phyloP scores from a whole-genome alignment of 1,140 invertebrate genomes.

The Drosophila bipectinata region DNA sequence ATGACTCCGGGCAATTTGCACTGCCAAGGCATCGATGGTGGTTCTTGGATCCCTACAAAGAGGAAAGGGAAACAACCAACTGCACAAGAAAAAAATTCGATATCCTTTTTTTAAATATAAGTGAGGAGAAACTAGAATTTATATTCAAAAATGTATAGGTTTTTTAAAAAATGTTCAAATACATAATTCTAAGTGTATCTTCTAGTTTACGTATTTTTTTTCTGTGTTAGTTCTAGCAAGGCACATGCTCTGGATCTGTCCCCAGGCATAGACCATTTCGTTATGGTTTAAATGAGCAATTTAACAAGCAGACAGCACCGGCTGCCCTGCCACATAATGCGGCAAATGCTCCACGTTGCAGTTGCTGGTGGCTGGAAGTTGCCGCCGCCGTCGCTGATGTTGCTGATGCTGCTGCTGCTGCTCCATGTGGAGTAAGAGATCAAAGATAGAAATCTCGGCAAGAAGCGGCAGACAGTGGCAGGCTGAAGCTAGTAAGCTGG shows the following conservation, averaged over 20 bases:
- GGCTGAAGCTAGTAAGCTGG: conserved; percentile 55
- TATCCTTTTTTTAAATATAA: neutral
- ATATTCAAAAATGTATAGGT: no score
- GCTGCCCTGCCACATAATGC: conserved; percentile 53
- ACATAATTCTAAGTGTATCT: neutral
- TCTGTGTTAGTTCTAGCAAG: conserved; percentile 64
- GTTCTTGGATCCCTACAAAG: conserved; percentile 1
- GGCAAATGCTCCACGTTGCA: conserved; percentile 38
- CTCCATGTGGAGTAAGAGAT: conserved; percentile 78
- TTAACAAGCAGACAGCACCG: conserved; percentile 76
- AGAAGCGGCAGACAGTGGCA: conserved; percentile 81
- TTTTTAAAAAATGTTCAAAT: no score
- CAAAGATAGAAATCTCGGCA: conserved; percentile 80
- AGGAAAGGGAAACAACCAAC: conserved; percentile 34
- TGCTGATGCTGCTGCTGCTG: conserved; percentile 37
- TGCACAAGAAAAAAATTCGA: conserved; percentile 5
- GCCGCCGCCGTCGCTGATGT: conserved; percentile 22
- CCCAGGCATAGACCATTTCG: conserved; percentile 61
- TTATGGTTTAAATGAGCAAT: conserved; percentile 81
- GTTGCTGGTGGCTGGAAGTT: conserved; percentile 14
- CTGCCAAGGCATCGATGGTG: conserved; percentile 23
- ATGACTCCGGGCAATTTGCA: conserved; percentile 71
- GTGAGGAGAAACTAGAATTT: no score
- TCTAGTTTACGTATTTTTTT: neutral
- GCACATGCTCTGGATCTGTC: conserved; percentile 63